Evolutionary conservation across 1,140 invertebrate species (phyloP).

Genomic region (Augochlora pura): DNA sequence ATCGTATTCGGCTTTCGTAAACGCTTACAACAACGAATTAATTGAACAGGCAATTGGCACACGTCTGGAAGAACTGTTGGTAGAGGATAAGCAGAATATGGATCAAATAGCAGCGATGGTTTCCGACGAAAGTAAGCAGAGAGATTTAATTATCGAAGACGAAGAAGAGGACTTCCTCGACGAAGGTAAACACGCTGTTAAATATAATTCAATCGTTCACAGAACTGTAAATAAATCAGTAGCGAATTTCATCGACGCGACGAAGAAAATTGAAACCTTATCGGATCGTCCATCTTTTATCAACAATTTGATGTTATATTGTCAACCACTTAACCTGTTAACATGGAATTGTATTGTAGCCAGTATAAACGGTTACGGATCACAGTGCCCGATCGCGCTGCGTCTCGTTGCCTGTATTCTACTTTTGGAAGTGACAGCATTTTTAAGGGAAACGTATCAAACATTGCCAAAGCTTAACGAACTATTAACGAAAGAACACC

Average conservation of each 20-base stretch:
- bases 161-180: slow-evolving; percentile 99
- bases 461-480: slow-evolving; percentile 87
- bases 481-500: slow-evolving; percentile 86
- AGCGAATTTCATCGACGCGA: too few relatives aligned
- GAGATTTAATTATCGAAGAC: slow-evolving; percentile 92
- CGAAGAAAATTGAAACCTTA: too few relatives aligned
- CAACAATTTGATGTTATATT: too few relatives aligned
- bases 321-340: neutral
- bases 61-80: slow-evolving; percentile 91
- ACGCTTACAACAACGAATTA: neutral
- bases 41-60: slow-evolving; percentile 87
- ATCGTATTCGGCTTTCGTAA: neutral
- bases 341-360: slow-evolving; percentile 82
- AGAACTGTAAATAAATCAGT: too few relatives aligned
- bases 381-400: slow-evolving; percentile 94
- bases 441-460: slow-evolving; percentile 97
- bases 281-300: too few relatives aligned
- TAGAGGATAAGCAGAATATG: slow-evolving; percentile 87
- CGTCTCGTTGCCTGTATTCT: slow-evolving; percentile 95
- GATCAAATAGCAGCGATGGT: slow-evolving; percentile 86
- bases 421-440: slow-evolving; percentile 97
- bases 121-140: slow-evolving; percentile 90
- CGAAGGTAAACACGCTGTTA: slow-evolving; percentile 85
- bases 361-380: slow-evolving; percentile 91
- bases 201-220: too few relatives aligned